These are phyloP conservation scores for Urophycis tenuis DNA, from an alignment of 2,797 vertebrate genomes.

Conservation along the genomic window DNA sequence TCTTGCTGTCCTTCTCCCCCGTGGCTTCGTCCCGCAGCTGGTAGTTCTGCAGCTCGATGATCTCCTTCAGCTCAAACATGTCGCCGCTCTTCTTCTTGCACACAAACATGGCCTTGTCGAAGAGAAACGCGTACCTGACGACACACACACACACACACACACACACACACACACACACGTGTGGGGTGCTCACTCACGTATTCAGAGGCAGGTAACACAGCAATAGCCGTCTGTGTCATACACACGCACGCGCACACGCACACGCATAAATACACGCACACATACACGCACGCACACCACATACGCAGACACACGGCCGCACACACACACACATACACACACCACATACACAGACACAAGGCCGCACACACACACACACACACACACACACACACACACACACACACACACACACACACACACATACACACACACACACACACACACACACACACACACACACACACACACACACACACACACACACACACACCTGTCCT, in stretches of 20 bases:
- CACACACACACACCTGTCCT: slow-evolving; percentile 73
- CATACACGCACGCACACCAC: slow-evolving; percentile 53
- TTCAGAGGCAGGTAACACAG: background rate
- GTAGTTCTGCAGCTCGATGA: slow-evolving; percentile 79
- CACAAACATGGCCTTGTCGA: slow-evolving; percentile 88
- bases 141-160: slow-evolving; percentile 22
- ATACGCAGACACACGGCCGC: no score
- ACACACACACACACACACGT: slow-evolving; percentile 41
- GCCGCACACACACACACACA: no score
- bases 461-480: slow-evolving; percentile 7
- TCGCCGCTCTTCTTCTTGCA: slow-evolving; percentile 88
- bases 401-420: slow-evolving; percentile 13
- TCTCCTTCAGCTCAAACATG: slow-evolving; percentile 82
- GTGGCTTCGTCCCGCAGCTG: slow-evolving; percentile 78
- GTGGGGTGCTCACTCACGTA: no score
- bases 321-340: no score
- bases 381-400: no score
- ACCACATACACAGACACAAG: slow-evolving; percentile 42
- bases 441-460: background rate
- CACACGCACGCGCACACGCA: slow-evolving; percentile 14
- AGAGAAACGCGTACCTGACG: slow-evolving; percentile 86
- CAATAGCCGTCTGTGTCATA: background rate
- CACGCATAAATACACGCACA: slow-evolving; percentile 51
- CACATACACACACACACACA: background rate
- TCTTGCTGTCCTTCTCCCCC: slow-evolving; percentile 80